Conservation (phyloP, 2,888 invertebrate genomes). For the Orthosia gothica region DNA sequence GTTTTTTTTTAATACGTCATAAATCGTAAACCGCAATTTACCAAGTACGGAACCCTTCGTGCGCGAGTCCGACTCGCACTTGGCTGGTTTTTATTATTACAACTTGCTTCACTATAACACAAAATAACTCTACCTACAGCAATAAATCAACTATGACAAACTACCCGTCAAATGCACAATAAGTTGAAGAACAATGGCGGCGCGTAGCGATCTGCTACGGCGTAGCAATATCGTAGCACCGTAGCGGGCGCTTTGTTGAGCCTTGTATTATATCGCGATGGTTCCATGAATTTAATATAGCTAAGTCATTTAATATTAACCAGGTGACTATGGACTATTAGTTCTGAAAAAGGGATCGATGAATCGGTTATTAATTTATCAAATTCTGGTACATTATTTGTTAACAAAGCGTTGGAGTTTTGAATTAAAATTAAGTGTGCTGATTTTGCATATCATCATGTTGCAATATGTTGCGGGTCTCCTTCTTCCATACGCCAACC, state of each 20-base stretch:
- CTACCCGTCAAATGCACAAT: conserved; percentile 54
- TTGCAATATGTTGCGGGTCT: too few species aligned
- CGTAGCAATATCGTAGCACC: conserved; percentile 46
- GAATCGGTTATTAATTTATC: neutral
- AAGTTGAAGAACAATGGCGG: conserved; percentile 43
- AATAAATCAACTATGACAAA: conserved; percentile 53
- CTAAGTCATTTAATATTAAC: conserved; percentile 19
- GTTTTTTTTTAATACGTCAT: too few species aligned
- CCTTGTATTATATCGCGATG: conserved; percentile 28
- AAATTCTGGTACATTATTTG: neutral
- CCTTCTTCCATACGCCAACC: too few species aligned
- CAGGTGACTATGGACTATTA: conserved; percentile 3
- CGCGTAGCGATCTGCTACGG: conserved; percentile 50
- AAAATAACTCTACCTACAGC: conserved; percentile 7
- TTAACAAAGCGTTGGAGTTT: neutral
- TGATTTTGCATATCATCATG: neutral
- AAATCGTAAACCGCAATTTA: too few species aligned
- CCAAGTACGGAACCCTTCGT: too few species aligned
- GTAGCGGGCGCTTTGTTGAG: conserved; percentile 39
- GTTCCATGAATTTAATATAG: conserved; percentile 6
- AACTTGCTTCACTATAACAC: neutral
- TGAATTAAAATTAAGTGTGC: neutral
- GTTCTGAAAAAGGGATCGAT: neutral
- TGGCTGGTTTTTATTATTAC: neutral
- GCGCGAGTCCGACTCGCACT: too few species aligned